Evolutionary conservation across 2,888 invertebrate species (phyloP).

Genomic region (Drosophila hamatofila): DNA sequence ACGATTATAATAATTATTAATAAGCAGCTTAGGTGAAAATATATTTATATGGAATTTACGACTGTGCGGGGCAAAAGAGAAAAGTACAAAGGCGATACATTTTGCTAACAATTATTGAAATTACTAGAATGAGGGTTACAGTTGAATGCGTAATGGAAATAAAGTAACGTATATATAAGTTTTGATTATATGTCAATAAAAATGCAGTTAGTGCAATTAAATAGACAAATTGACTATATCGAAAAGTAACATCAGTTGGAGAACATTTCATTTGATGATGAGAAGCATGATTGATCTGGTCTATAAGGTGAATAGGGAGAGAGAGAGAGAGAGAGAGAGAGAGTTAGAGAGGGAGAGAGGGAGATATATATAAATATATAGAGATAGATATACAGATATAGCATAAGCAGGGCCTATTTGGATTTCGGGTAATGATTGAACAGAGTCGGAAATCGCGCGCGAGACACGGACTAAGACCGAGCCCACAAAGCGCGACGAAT

Average conservation of each 20-base stretch:
- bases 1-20: conserved; percentile 33
- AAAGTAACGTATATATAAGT: background rate
- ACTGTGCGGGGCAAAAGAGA: background rate
- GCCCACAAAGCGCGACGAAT: conserved; percentile 60
- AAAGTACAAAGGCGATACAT: conserved; percentile 1
- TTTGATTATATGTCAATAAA: conserved; percentile 7
- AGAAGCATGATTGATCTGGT: conserved; percentile 15
- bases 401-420: conserved; percentile 13
- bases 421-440: conserved; percentile 23
- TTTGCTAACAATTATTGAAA: conserved; percentile 17
- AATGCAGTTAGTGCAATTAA: conserved; percentile 33
- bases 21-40: conserved; percentile 9
- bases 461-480: conserved; percentile 29
- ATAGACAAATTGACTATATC: conserved; percentile 13
- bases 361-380: too few relatives aligned
- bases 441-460: conserved; percentile 19
- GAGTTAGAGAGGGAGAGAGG: too few relatives aligned
- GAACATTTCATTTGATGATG: too few relatives aligned
- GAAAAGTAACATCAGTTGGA: conserved; percentile 4
- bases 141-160: conserved; percentile 8
- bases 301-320: too few relatives aligned
- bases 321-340: too few relatives aligned
- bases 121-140: conserved; percentile 10
- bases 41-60: conserved; percentile 9
- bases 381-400: background rate